phyloP scores from a whole-genome alignment of 2,113 vertebrate species.

The Coturnix japonica region DNA sequence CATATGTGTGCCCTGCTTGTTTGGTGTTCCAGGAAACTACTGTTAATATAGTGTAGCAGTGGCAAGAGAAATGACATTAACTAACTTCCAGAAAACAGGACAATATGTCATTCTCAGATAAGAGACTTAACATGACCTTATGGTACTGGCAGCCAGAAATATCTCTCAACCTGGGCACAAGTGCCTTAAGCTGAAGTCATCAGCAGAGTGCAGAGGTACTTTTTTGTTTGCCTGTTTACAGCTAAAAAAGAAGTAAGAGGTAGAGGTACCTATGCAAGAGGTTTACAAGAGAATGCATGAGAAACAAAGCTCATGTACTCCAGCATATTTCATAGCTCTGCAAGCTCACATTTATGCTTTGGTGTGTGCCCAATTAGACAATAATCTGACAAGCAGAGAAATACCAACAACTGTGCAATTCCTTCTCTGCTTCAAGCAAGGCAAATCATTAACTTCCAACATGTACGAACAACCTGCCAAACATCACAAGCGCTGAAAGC shows the following conservation, averaged over 20 bases:
- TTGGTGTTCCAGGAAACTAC: background rate
- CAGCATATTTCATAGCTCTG: background rate
- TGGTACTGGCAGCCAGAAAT: background rate
- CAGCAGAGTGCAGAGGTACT: background rate
- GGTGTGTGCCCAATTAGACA: constrained; percentile 39
- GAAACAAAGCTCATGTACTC: background rate
- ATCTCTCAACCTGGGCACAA: background rate
- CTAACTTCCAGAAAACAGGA: background rate
- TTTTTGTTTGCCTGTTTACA: background rate
- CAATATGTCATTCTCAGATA: background rate
- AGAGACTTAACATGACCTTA: background rate
- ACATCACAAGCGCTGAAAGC: background rate
- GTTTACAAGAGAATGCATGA: too few species aligned
- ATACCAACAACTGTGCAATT: constrained; percentile 38
- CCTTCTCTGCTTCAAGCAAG: background rate
- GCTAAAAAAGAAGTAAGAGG: background rate
- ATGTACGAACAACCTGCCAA: constrained; percentile 18
- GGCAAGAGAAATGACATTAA: background rate
- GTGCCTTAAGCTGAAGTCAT: background rate
- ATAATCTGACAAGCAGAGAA: constrained; percentile 45
- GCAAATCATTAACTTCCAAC: background rate
- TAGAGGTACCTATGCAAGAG: background rate
- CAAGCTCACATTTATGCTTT: constrained; percentile 23
- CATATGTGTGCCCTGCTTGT: background rate
- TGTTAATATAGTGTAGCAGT: background rate